Evolutionary conservation across 2,113 vertebrate species (phyloP).

Genomic region (Canis aureus): DNA sequence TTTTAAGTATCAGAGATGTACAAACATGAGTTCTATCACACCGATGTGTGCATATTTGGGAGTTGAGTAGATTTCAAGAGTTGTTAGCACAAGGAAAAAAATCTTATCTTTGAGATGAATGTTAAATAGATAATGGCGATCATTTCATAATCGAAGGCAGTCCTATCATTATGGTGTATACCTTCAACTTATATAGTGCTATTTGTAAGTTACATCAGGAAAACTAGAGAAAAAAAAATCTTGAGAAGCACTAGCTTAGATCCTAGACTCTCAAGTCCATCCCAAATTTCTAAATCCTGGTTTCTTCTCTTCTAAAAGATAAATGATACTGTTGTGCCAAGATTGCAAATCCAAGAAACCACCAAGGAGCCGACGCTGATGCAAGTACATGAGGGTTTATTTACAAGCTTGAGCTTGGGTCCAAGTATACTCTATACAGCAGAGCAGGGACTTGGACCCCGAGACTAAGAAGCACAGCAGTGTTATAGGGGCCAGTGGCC

Average conservation of each 20-base stretch:
- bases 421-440: too few relatives aligned
- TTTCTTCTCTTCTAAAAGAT: not conserved
- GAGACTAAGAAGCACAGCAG: too few relatives aligned
- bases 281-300: not conserved
- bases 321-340: too few relatives aligned
- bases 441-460: too few relatives aligned
- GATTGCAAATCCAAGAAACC: too few relatives aligned
- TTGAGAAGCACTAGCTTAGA: not conserved
- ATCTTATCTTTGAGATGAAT: not conserved
- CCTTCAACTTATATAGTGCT: not conserved
- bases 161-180: not conserved
- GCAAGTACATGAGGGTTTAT: too few relatives aligned
- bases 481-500: too few relatives aligned
- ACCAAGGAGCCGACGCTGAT: too few relatives aligned
- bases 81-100: not conserved
- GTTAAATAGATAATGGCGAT: not conserved
- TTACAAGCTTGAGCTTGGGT: too few relatives aligned
- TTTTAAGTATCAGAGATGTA: not conserved
- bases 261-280: not conserved
- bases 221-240: not conserved
- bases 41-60: not conserved
- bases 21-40: not conserved
- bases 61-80: not conserved
- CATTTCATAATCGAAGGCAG: not conserved
- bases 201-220: not conserved